Evolutionary conservation across 2,113 vertebrate genomes (phyloP).

Genomic region (Corydoras sp.): DNA sequence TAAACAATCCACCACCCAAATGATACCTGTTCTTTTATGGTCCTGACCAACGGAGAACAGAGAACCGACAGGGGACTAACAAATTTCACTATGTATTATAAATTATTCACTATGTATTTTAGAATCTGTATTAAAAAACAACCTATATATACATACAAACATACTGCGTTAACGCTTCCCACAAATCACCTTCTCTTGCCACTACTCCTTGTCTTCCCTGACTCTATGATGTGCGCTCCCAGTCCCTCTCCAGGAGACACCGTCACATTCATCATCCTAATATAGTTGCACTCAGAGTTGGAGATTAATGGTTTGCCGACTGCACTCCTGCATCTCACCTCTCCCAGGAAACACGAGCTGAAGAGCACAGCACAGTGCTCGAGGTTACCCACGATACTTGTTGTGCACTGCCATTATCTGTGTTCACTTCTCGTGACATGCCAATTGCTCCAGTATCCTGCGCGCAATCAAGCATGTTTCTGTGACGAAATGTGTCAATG

Average conservation of each 20-base stretch:
- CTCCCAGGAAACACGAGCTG: conserved; percentile 55
- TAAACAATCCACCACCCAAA: too few species aligned
- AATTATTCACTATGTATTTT: not conserved
- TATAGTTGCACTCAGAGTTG: conserved; percentile 57
- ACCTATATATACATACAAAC: not conserved
- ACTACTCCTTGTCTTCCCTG: conserved; percentile 54
- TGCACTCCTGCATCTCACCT: conserved; percentile 58
- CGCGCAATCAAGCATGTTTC: conserved; percentile 13
- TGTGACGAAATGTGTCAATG: conserved; percentile 18
- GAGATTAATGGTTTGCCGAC: conserved; percentile 52
- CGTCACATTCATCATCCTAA: conserved; percentile 63
- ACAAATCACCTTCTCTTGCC: conserved; percentile 51
- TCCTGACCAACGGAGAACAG: too few species aligned
- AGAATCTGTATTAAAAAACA: not conserved
- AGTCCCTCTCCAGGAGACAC: conserved; percentile 60
- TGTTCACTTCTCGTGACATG: conserved; percentile 36
- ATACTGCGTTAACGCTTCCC: conserved; percentile 32
- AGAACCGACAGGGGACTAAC: too few species aligned
- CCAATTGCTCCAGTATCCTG: not conserved
- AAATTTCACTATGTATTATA: too few species aligned
- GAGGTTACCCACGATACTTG: conserved; percentile 43
- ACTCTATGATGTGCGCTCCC: conserved; percentile 59
- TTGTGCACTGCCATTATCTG: conserved; percentile 55
- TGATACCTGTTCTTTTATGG: too few species aligned
- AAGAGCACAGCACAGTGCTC: conserved; percentile 49